phyloP scores from a whole-genome alignment of 2,797 vertebrate genomes.

The Pterois miles region DNA sequence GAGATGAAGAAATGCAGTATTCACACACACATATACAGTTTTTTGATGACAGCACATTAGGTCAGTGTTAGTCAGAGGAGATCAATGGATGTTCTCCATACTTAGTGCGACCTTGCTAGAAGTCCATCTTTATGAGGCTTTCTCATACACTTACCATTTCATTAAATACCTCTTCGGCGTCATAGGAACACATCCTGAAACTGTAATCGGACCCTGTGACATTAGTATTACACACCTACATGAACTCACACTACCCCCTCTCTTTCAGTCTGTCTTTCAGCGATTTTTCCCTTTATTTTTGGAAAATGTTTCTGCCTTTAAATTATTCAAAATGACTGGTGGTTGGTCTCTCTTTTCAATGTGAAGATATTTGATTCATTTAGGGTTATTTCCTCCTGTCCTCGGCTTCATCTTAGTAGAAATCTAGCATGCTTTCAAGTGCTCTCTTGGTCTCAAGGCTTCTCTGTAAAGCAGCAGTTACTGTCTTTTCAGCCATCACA shows the following conservation, averaged over 20 bases:
- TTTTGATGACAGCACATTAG: neutral
- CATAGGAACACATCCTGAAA: neutral
- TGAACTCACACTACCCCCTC: neutral
- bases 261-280: conserved; percentile 9
- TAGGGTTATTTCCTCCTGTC: neutral
- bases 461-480: neutral
- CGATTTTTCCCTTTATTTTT: neutral
- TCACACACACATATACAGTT: too few relatives aligned
- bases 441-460: neutral
- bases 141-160: neutral
- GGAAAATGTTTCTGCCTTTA: neutral
- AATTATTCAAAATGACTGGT: conserved; percentile 21
- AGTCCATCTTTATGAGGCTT: neutral
- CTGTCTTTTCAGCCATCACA: conserved; percentile 67
- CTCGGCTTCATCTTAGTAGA: neutral
- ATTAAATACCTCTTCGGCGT: neutral
- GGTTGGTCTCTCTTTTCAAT: conserved; percentile 20
- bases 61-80: neutral
- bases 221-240: neutral
- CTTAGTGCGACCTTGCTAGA: neutral
- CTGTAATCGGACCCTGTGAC: neutral
- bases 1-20: neutral
- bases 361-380: conserved; percentile 1
- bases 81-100: neutral
- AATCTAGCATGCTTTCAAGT: neutral